Evolutionary conservation across 2,113 vertebrate genomes (phyloP), one percentile per base, ranked within the genome.

Genomic region (Ageneiosus marmoratus): DNA sequence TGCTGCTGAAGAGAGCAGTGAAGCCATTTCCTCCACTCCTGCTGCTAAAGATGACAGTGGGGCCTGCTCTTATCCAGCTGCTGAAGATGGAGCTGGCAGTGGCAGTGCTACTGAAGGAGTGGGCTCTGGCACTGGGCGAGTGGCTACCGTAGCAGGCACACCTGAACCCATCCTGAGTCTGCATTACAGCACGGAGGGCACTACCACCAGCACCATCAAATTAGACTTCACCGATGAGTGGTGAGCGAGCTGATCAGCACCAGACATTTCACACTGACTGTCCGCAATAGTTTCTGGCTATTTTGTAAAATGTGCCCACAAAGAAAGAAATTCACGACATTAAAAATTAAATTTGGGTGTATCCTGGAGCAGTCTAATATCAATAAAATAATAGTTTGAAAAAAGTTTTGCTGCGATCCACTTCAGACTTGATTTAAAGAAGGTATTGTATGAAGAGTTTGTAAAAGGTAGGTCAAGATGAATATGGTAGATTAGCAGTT

Each of bases 151-250:
- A 32, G 13, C 94, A 85, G 93, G 93, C 85, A 88, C 95, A 84
- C 94, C 95, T 85, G 97, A 99, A 91, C 97, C 97, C 0, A 96
- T 99, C 88, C 94, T 99, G 85, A 98, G 97, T 89, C 95, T 99
- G 79, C 97, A 98, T 92, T 99, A 98, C 92, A 99, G 98, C 92
- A 98, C 98, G 63, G 96, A 99, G 93, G 98, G 98, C 89, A 99
- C 98, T 0, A 99, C 97, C 74, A 96, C 97, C 92, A 99, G 98
- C 93, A 99, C 98, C 82, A 99, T 99, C 92, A 98, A 98, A 93
- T 93, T 99, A 89, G 95, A 97, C 93, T 99, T 99, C 92, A 99
- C 97, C 24, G 98, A 99, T 85, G 97, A 99, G 90, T 99, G 98
- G 98, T 98, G 95, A 96, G 95, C 20, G 46, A 75, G 16, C 51